These are phyloP conservation scores for Synanceia verrucosa DNA, from an alignment of 2,797 vertebrate genomes.

Conservation along the genomic window DNA sequence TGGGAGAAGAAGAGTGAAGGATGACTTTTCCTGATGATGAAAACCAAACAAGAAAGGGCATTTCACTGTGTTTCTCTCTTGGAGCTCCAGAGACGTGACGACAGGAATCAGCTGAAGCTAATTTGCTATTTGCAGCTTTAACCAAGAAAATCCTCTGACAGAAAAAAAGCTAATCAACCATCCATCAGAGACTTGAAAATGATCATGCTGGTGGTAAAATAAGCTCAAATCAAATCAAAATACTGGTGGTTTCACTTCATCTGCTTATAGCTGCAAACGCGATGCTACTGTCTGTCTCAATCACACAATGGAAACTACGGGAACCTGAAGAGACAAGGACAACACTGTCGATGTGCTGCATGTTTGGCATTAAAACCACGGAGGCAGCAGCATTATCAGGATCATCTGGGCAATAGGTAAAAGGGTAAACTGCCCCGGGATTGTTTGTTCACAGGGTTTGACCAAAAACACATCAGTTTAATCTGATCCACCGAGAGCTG, in stretches of 20 bases:
- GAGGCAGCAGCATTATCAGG: neutral
- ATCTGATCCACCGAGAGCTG: constrained; percentile 40
- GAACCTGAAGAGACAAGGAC: neutral
- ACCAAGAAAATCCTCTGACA: neutral
- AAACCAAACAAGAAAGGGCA: constrained; percentile 5
- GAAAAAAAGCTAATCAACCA: neutral
- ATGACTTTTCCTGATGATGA: neutral
- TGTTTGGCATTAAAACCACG: neutral
- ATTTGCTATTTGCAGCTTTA: constrained; percentile 24
- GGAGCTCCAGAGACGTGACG: neutral
- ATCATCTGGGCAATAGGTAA: neutral
- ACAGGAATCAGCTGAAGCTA: constrained; percentile 45
- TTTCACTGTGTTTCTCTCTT: constrained; percentile 6
- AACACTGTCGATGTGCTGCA: neutral
- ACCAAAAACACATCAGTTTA: constrained; percentile 44
- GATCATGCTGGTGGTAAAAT: constrained; percentile 15
- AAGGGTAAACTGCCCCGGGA: neutral
- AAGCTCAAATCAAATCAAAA: constrained; percentile 17
- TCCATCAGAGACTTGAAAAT: neutral
- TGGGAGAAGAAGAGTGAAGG: neutral
- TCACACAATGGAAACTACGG: neutral
- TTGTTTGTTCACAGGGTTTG: constrained; percentile 11
- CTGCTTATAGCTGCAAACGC: constrained; percentile 19
- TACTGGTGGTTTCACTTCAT: constrained; percentile 11
- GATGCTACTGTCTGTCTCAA: constrained; percentile 24